phyloP scores from a whole-genome alignment of 2,888 invertebrate species.

The Ochropleura plecta region DNA sequence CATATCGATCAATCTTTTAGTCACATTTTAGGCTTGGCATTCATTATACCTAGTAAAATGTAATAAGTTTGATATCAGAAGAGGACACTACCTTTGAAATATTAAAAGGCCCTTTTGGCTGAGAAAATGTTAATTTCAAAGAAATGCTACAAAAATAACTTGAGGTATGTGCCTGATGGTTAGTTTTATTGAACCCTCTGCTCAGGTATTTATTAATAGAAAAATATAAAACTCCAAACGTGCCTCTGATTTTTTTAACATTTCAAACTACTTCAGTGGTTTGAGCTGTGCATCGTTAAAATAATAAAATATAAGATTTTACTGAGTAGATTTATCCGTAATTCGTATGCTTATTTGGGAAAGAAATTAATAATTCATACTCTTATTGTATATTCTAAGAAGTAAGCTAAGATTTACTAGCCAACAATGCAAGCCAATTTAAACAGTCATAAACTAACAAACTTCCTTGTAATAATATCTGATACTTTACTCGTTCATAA shows the following conservation, averaged over 20 bases:
- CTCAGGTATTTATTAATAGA: background rate
- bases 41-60: too few species aligned
- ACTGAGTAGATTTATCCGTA: background rate
- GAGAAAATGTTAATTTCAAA: background rate
- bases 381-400: conserved; percentile 6
- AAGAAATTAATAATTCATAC: background rate
- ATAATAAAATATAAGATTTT: too few species aligned
- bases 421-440: background rate
- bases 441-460: conserved; percentile 16
- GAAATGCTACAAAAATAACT: too few species aligned
- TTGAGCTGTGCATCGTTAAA: background rate
- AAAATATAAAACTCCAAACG: background rate
- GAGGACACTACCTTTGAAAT: background rate
- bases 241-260: background rate
- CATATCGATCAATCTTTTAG: too few species aligned
- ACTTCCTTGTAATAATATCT: conserved; percentile 31
- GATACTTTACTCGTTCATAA: conserved; percentile 28
- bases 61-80: background rate
- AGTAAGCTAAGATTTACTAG: background rate
- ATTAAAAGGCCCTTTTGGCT: background rate
- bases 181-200: too few species aligned
- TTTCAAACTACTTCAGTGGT: background rate
- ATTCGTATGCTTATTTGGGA: background rate
- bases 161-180: too few species aligned
- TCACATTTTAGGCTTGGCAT: too few species aligned